Conservation (phyloP, 2,113 vertebrate genomes). For the Apeltes quadracus region DNA sequence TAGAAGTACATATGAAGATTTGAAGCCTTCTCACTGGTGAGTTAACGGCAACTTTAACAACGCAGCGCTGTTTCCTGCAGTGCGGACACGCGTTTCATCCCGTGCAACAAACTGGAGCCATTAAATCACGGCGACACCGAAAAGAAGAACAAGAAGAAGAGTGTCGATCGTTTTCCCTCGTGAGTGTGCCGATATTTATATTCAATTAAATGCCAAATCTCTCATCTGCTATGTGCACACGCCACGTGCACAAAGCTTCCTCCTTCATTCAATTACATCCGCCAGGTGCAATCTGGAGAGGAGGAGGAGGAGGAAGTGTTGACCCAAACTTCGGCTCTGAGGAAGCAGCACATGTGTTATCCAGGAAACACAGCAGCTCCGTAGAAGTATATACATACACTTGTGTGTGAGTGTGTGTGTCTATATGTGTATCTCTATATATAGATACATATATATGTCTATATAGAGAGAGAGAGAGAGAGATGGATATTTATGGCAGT, state of each 20-base stretch:
- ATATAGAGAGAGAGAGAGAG: too few species aligned
- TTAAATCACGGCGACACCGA: too few species aligned
- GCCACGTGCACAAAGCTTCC: conserved; percentile 28
- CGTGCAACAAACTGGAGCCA: too few species aligned
- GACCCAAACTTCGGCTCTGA: conserved; percentile 49
- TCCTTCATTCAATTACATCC: conserved; percentile 57
- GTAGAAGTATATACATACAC: neutral
- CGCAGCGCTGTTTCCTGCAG: neutral
- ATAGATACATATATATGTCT: too few species aligned
- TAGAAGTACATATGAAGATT: neutral
- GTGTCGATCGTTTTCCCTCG: too few species aligned
- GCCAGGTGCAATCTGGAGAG: conserved; percentile 55
- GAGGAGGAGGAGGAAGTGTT: conserved; percentile 44
- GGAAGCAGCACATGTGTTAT: too few species aligned
- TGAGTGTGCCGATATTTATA: too few species aligned
- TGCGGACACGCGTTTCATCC: neutral
- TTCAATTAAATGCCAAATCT: too few species aligned
- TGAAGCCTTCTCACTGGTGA: neutral
- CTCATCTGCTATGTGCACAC: neutral
- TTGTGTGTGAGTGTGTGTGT: too few species aligned
- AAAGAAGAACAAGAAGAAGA: too few species aligned
- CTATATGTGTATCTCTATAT: too few species aligned
- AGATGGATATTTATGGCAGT: too few species aligned
- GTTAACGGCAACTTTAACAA: neutral
- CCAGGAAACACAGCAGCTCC: conserved; percentile 40